Evolutionary conservation across 2,113 vertebrate species (phyloP).

Genomic region (Lepisosteus oculatus): DNA sequence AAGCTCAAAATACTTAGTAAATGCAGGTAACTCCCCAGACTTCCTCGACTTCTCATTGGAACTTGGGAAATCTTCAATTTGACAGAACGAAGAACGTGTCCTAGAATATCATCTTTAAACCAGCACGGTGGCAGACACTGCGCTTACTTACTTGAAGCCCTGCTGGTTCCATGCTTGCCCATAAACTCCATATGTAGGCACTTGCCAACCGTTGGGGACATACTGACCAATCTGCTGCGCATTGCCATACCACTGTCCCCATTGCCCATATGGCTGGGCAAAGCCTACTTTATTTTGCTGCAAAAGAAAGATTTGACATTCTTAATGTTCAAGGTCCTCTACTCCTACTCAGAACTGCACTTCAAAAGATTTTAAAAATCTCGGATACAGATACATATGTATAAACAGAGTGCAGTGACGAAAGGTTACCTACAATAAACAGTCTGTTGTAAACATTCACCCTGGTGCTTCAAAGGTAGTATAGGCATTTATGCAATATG

Average conservation of each 20-base stretch:
- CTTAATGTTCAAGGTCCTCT: too few species aligned
- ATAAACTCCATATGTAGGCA: slow-evolving; percentile 89
- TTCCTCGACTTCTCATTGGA: neutral
- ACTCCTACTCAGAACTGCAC: too few species aligned
- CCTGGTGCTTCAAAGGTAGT: too few species aligned
- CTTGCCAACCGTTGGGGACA: slow-evolving; percentile 93
- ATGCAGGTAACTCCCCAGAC: neutral
- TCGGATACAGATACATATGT: too few species aligned
- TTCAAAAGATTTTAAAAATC: too few species aligned
- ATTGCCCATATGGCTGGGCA: slow-evolving; percentile 88
- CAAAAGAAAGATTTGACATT: neutral
- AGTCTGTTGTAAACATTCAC: too few species aligned
- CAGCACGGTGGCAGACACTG: slow-evolving; percentile 40
- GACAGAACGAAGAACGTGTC: neutral
- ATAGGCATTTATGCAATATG: too few species aligned
- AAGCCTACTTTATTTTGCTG: slow-evolving; percentile 89
- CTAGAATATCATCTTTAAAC: neutral
- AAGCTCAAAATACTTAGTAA: neutral
- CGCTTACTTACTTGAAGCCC: slow-evolving; percentile 86
- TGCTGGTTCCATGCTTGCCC: slow-evolving; percentile 94
- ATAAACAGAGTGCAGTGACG: too few species aligned
- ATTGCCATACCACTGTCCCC: slow-evolving; percentile 94
- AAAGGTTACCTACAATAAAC: too few species aligned
- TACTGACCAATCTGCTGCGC: slow-evolving; percentile 93
- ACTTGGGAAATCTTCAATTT: neutral